Conservation (phyloP, 2,113 vertebrate genomes). For the Synodontis membranacea region DNA sequence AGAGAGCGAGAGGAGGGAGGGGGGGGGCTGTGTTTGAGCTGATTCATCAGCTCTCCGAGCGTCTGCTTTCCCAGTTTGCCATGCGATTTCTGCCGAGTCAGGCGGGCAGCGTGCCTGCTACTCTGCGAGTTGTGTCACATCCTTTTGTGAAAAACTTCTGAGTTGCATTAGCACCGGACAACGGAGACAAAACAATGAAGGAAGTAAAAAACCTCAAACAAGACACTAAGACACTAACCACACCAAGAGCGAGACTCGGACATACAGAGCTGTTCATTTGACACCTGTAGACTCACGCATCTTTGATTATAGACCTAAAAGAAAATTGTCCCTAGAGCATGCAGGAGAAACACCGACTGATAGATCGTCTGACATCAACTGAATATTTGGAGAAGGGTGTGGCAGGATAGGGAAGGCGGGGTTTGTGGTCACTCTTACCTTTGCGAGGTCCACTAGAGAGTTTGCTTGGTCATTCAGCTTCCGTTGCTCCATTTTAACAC, state of each 20-base stretch:
- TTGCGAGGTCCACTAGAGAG: conserved; percentile 98
- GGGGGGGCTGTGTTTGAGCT: conserved; percentile 57
- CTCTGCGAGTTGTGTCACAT: conserved; percentile 66
- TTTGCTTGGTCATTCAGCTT: conserved; percentile 99
- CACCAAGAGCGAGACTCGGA: background rate
- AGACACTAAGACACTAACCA: conserved; percentile 21
- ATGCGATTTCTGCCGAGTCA: conserved; percentile 72
- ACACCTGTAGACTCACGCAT: conserved; percentile 79
- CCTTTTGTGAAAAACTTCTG: background rate
- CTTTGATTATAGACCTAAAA: conserved; percentile 31
- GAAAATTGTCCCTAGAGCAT: conserved; percentile 43
- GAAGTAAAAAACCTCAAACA: background rate
- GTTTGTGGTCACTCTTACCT: conserved; percentile 79
- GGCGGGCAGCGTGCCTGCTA: conserved; percentile 65
- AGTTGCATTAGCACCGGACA: conserved; percentile 11
- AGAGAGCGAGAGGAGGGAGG: background rate
- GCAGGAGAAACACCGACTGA: conserved; percentile 53
- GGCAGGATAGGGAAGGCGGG: background rate
- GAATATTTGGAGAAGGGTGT: background rate
- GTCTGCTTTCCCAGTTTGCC: conserved; percentile 71
- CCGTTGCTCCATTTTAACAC: conserved; percentile 99
- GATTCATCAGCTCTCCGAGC: conserved; percentile 72
- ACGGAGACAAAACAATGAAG: background rate
- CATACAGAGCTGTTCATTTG: conserved; percentile 74
- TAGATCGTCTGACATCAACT: conserved; percentile 1